A percentile compares a stretch with the other conserved stretches of the same genome.
Conservation (phyloP, 2,113 vertebrate genomes). For the Progne subis region DNA sequence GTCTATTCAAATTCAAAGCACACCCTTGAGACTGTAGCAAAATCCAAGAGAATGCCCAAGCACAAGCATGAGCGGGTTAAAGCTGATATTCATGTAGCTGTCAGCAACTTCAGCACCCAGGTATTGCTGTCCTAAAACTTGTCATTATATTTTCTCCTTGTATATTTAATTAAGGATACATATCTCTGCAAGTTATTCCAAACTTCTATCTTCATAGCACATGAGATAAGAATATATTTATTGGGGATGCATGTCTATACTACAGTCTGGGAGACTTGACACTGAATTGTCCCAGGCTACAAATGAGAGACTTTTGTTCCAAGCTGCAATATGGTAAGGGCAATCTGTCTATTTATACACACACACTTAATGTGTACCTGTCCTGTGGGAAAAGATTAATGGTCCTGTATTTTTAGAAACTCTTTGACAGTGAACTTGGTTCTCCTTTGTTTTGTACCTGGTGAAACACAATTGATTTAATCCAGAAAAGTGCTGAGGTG, state of each 20-base stretch:
- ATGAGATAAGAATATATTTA: not conserved
- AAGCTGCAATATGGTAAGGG: not conserved
- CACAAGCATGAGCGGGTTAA: not conserved
- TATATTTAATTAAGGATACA: not conserved
- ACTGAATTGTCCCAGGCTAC: not conserved
- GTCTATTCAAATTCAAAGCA: not conserved
- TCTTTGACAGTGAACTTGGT: not conserved
- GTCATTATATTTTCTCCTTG: not conserved
- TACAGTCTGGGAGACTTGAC: not conserved
- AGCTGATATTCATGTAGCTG: not conserved
- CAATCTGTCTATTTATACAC: not conserved
- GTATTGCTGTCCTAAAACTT: not conserved
- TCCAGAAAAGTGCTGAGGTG: not conserved
- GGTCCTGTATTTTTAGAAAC: not conserved
- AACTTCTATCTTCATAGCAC: not conserved
- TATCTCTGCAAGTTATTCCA: not conserved
- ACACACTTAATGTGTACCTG: not conserved
- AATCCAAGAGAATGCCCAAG: not conserved
- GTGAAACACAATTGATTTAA: not conserved
- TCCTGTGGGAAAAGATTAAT: not conserved
- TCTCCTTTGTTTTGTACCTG: not conserved
- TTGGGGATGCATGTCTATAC: fast-evolving
- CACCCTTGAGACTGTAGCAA: not conserved
- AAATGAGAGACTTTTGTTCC: not conserved
- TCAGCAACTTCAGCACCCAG: not conserved